Conservation (phyloP, 1,140 invertebrate species). For the Pseudomyrmex gracilis region DNA sequence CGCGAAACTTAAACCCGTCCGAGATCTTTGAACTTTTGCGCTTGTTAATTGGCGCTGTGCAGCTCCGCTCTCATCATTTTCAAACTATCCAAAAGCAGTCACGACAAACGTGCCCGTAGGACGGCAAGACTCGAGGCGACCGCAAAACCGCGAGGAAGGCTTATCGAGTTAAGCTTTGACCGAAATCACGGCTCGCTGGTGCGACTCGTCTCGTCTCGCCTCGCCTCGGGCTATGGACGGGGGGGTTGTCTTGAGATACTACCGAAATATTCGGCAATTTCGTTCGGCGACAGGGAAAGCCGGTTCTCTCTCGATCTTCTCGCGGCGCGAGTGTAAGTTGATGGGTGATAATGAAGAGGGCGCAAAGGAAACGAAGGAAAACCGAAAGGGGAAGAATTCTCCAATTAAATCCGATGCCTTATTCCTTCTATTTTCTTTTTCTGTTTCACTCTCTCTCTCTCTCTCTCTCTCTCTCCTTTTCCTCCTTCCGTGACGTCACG, state of each 20-base stretch:
- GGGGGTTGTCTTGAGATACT: constrained; percentile 34
- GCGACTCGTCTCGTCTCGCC: no score
- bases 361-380: background rate
- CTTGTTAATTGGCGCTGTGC: constrained; percentile 25
- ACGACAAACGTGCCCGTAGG: constrained; percentile 16
- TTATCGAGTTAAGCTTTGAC: constrained; percentile 69
- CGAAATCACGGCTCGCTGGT: constrained; percentile 60
- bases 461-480: background rate
- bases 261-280: constrained; percentile 67
- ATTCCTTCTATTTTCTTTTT: background rate
- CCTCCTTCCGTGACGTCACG: background rate
- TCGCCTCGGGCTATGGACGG: background rate
- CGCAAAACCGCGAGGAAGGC: constrained; percentile 55
- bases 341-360: constrained; percentile 71
- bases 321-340: constrained; percentile 53
- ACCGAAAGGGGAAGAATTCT: constrained; percentile 56
- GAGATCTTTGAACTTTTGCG: constrained; percentile 38
- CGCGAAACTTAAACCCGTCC: background rate
- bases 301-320: constrained; percentile 33
- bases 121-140: constrained; percentile 9
- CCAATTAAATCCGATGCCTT: constrained; percentile 70
- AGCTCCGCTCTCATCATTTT: constrained; percentile 31
- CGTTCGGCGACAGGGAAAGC: constrained; percentile 39
- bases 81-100: constrained; percentile 23
- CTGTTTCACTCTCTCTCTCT: background rate